Conservation (phyloP, 2,888 invertebrate genomes). For the Lepidocyrtinus sp. region DNA sequence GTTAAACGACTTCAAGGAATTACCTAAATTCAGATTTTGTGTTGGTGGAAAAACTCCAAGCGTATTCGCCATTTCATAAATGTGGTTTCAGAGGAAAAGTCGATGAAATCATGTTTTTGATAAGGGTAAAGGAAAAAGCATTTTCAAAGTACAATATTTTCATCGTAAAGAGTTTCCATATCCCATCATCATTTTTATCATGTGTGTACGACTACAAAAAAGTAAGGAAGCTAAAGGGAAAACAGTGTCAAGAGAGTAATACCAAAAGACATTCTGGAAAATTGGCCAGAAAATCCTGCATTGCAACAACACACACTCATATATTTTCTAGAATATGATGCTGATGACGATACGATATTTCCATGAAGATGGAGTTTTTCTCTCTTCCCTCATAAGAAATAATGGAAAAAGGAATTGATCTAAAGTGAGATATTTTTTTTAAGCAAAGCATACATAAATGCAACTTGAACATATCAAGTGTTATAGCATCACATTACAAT, state of each 20-base stretch:
- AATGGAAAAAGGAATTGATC: conserved; percentile 15
- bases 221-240: conserved; percentile 34
- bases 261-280: conserved; percentile 53
- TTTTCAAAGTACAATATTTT: conserved; percentile 8
- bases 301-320: conserved; percentile 16
- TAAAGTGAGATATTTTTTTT: neutral
- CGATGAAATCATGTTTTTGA: conserved; percentile 8
- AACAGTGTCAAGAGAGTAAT: conserved; percentile 55
- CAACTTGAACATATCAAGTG: conserved; percentile 27
- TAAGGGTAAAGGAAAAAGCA: neutral
- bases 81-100: neutral
- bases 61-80: neutral
- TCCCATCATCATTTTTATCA: conserved; percentile 13
- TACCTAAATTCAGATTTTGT: conserved; percentile 10
- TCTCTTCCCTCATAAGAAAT: conserved; percentile 17
- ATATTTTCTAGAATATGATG: conserved; percentile 11
- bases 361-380: neutral
- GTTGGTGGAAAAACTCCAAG: neutral
- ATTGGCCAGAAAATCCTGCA: conserved; percentile 45
- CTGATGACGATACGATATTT: conserved; percentile 7
- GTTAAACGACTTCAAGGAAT: conserved; percentile 3
- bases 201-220: conserved; percentile 2
- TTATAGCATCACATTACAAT: conserved; percentile 31
- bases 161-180: conserved; percentile 8
- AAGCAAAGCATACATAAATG: conserved; percentile 20